These are phyloP conservation scores for Myopa testacea DNA, from an alignment of 2,888 invertebrate species.

Conservation along the genomic window DNA sequence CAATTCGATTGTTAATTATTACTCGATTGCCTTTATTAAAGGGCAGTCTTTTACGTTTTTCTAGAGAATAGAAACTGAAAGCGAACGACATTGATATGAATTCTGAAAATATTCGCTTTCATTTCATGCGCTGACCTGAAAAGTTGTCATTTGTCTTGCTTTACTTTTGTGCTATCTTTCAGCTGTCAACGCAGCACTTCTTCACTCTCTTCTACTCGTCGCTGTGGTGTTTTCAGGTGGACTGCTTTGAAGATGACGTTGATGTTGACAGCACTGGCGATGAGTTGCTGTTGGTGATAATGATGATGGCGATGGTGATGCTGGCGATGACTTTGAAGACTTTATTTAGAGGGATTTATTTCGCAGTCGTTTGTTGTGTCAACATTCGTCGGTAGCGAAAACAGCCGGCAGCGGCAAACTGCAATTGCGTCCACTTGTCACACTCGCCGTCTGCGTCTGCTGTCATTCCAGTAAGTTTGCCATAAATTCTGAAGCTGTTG, in stretches of 20 bases:
- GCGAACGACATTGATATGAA: no score
- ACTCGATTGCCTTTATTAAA: no score
- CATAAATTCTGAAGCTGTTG: conserved; percentile 50
- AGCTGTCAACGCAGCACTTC: conserved; percentile 32
- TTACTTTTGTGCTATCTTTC: conserved; percentile 12
- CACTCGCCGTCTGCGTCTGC: conserved; percentile 6
- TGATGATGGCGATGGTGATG: conserved; percentile 32
- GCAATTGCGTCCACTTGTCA: conserved; percentile 40
- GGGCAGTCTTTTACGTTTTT: no score
- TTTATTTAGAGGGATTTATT: conserved; percentile 35
- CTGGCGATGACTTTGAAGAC: conserved; percentile 32
- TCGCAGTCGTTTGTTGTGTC: conserved; percentile 43
- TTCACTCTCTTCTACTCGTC: background rate
- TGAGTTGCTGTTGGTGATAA: background rate
- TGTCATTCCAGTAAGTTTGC: conserved; percentile 31
- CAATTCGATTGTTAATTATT: no score
- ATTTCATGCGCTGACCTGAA: no score
- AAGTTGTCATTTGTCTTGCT: background rate
- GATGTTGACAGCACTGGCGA: background rate
- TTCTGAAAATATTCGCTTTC: no score
- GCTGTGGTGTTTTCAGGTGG: conserved; percentile 24
- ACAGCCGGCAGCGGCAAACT: conserved; percentile 25
- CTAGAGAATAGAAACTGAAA: no score
- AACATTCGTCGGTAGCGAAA: conserved; percentile 34
- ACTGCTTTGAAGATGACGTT: background rate